Conservation (phyloP, 2,888 invertebrate species). For the Drosophila anceps region DNA sequence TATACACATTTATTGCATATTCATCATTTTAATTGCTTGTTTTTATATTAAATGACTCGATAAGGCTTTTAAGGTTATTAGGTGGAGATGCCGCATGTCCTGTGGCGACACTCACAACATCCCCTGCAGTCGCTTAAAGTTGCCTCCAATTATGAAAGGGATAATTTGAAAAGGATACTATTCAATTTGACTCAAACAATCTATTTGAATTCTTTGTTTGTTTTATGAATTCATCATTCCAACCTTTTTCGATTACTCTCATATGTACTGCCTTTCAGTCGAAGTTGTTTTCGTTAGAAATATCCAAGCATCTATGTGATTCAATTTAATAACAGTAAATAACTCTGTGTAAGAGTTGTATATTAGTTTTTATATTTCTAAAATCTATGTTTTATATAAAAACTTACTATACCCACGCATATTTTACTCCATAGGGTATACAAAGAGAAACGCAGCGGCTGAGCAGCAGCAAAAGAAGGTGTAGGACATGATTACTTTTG, state of each 20-base stretch:
- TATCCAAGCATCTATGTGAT: neutral
- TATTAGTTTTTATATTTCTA: neutral
- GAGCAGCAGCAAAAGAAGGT: conserved; percentile 32
- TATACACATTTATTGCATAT: conserved; percentile 78
- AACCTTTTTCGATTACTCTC: no score
- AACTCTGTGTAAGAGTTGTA: no score
- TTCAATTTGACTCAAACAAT: neutral
- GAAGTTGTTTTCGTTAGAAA: neutral
- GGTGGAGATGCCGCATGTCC: conserved; percentile 54
- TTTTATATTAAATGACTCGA: conserved; percentile 79
- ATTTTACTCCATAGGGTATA: conserved; percentile 1
- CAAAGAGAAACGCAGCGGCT: conserved; percentile 45
- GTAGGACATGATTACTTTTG: conserved; percentile 78
- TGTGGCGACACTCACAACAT: conserved; percentile 24
- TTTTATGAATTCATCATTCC: neutral
- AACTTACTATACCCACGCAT: conserved; percentile 3
- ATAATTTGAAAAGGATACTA: neutral
- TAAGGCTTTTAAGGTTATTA: conserved; percentile 81
- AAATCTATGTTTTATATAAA: neutral
- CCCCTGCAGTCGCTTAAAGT: conserved; percentile 19
- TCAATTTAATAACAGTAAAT: no score
- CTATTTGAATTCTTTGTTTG: neutral
- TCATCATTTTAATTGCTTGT: conserved; percentile 81
- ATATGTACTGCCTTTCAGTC: neutral
- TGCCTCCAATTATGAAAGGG: neutral